A percentile compares a stretch with the other conserved stretches of the same genome.
Conservation (phyloP, 2,113 vertebrate species). For the zebrafish (Danio rerio) region DNA sequence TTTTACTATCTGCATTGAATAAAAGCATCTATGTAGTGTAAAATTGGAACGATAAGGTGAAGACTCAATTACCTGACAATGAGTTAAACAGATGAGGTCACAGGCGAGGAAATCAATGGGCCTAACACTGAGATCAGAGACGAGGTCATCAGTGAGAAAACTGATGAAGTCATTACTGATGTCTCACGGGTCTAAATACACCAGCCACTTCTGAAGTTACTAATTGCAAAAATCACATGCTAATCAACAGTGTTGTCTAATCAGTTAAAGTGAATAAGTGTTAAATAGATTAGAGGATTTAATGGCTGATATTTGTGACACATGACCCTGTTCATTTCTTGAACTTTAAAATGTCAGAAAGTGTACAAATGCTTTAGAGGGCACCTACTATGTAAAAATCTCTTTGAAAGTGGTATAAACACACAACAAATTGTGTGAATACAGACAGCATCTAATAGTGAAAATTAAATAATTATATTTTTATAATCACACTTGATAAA, state of each 20-base stretch:
- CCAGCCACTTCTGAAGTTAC: not conserved
- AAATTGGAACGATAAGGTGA: not conserved
- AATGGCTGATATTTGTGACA: not conserved
- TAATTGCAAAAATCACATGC: not conserved
- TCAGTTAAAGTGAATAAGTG: not conserved
- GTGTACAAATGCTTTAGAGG: not conserved
- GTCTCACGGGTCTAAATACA: not conserved
- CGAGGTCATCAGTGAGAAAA: not conserved
- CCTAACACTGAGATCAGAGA: not conserved
- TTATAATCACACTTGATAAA: no score
- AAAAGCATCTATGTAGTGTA: not conserved
- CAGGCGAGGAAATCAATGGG: slow-evolving; percentile 25
- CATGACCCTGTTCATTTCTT: not conserved
- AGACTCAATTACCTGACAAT: slow-evolving; percentile 33
- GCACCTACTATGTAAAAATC: no score
- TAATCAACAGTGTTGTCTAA: not conserved
- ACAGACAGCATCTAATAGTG: no score
- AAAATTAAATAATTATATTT: no score
- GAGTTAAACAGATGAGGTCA: slow-evolving; percentile 28
- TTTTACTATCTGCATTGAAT: not conserved
- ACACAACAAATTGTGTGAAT: no score
- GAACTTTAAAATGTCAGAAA: not conserved
- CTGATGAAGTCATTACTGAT: slow-evolving; percentile 5
- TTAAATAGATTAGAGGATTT: not conserved
- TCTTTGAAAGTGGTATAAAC: no score